Evolutionary conservation across 2,113 vertebrate species (phyloP).

Genomic region (Progne subis): DNA sequence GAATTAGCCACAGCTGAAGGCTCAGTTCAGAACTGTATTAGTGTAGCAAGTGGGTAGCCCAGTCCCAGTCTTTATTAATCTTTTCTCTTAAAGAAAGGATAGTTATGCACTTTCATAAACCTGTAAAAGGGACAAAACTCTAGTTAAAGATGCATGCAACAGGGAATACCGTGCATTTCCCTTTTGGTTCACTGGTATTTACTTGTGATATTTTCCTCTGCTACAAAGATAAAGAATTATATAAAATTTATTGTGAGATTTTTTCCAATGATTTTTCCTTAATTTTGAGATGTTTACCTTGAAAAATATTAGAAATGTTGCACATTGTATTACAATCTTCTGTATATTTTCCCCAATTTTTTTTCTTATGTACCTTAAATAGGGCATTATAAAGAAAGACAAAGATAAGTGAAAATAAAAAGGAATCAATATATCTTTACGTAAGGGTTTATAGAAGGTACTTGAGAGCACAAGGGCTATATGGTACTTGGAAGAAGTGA

Average conservation of each 20-base stretch:
- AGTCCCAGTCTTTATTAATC: not conserved
- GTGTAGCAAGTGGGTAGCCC: not conserved
- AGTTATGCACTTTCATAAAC: not conserved
- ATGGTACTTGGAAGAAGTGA: not conserved
- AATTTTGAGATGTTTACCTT: not conserved
- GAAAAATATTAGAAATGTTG: not conserved
- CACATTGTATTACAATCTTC: not conserved
- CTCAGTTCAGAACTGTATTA: not conserved
- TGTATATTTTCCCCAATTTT: not conserved
- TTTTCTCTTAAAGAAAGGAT: not conserved
- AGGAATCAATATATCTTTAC: not conserved
- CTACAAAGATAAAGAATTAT: not conserved
- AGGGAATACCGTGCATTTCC: not conserved
- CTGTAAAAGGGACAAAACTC: not conserved
- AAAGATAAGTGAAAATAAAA: not conserved
- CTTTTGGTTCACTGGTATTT: not conserved
- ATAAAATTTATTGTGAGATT: not conserved
- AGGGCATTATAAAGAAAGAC: not conserved
- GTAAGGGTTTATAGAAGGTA: not conserved
- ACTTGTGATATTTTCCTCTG: not conserved
- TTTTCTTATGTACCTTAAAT: not conserved
- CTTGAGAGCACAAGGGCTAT: not conserved
- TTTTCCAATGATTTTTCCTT: not conserved
- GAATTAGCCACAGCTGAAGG: not conserved
- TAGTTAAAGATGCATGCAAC: not conserved